Evolutionary conservation across 2,797 vertebrate genomes (phyloP).

Genomic region (Dendrocincla tyrannina): DNA sequence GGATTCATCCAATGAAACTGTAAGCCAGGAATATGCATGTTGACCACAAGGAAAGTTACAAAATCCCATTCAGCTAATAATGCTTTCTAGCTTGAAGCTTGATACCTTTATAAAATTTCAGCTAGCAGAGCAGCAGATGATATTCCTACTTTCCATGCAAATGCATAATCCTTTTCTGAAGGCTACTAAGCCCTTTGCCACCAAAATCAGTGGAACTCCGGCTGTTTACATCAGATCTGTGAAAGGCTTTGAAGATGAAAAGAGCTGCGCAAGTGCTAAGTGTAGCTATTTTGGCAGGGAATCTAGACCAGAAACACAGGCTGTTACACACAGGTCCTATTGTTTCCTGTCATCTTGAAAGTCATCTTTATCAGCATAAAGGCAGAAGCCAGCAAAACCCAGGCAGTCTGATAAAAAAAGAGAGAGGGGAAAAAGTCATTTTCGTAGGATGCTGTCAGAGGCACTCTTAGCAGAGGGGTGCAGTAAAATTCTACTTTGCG

Average conservation of each 20-base stretch:
- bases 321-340: neutral
- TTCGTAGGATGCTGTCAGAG: neutral
- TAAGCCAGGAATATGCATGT: neutral
- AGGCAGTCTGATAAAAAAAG: neutral
- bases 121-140: constrained; percentile 7
- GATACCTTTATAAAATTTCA: neutral
- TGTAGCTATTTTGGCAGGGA: constrained; percentile 43
- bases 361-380: constrained; percentile 15
- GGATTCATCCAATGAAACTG: neutral
- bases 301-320: neutral
- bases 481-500: neutral
- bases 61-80: neutral
- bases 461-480: neutral
- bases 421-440: neutral
- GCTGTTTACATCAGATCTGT: neutral
- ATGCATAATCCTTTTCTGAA: constrained; percentile 51
- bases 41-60: neutral
- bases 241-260: constrained; percentile 67
- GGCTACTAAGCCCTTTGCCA: constrained; percentile 43
- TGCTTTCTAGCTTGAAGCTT: neutral
- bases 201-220: constrained; percentile 26
- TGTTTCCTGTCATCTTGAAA: constrained; percentile 30
- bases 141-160: constrained; percentile 28
- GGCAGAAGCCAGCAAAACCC: neutral
- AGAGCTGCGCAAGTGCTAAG: constrained; percentile 13